phyloP scores from a whole-genome alignment of 2,888 invertebrate genomes.

The Drosophila robusta region DNA sequence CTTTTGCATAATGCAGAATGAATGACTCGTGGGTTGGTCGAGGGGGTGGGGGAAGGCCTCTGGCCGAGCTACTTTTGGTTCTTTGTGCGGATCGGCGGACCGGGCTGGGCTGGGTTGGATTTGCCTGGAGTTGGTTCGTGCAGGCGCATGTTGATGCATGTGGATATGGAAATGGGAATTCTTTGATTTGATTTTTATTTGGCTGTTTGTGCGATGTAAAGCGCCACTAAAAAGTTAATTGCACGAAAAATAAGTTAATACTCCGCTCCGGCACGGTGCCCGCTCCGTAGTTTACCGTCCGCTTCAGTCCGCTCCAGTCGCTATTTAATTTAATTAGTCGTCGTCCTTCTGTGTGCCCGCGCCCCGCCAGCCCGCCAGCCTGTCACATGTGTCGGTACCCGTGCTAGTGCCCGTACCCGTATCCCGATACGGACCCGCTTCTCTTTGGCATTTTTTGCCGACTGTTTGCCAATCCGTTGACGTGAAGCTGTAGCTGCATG shows the following conservation, averaged over 20 bases:
- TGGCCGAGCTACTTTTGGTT: conserved; percentile 53
- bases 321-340: conserved; percentile 76
- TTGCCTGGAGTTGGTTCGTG: background rate
- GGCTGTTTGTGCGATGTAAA: conserved; percentile 57
- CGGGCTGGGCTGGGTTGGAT: conserved; percentile 6
- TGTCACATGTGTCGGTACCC: conserved; percentile 33
- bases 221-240: conserved; percentile 78
- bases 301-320: conserved; percentile 67
- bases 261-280: conserved; percentile 46
- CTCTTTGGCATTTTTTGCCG: conserved; percentile 22
- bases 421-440: conserved; percentile 19
- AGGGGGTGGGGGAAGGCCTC: background rate
- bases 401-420: conserved; percentile 1
- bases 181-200: conserved; percentile 77
- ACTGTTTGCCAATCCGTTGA: conserved; percentile 52
- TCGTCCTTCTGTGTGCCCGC: conserved; percentile 35
- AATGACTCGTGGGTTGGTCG: conserved; percentile 42
- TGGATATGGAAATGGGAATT: conserved; percentile 68
- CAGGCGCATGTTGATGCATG: conserved; percentile 7
- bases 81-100: conserved; percentile 41
- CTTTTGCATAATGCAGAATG: conserved; percentile 70
- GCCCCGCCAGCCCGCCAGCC: conserved; percentile 14
- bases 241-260: conserved; percentile 79
- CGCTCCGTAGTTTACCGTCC: conserved; percentile 48
- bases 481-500: conserved; percentile 35